Conservation (phyloP, 2,797 vertebrate species). For the Heteromormyrus szaboi region DNA sequence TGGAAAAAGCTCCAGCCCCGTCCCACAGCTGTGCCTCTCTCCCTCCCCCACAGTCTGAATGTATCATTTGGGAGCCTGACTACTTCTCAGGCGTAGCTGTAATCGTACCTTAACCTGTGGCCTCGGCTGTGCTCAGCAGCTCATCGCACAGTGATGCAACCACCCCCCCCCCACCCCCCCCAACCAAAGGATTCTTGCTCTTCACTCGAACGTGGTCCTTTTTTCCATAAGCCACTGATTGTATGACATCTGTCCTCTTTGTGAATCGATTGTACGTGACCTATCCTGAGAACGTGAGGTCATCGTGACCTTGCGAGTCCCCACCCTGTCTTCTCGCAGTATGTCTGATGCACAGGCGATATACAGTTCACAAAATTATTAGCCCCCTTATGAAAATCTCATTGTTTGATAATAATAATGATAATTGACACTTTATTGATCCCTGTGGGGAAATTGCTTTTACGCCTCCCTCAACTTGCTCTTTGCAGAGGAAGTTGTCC, state of each 20-base stretch:
- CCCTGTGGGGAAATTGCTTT: no score
- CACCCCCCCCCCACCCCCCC: constrained; percentile 33
- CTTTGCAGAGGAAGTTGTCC: no score
- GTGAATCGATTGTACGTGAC: background rate
- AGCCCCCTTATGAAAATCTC: no score
- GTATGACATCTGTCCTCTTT: background rate
- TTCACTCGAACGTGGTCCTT: constrained; percentile 19
- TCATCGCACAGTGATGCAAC: constrained; percentile 43
- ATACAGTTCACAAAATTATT: no score
- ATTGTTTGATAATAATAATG: no score
- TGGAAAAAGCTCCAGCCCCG: constrained; percentile 52
- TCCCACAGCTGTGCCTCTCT: constrained; percentile 62
- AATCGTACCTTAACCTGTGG: constrained; percentile 28
- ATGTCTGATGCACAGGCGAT: background rate
- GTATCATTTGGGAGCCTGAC: constrained; percentile 65
- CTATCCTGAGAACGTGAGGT: background rate
- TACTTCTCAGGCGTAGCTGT: constrained; percentile 38
- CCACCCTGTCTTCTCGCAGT: background rate
- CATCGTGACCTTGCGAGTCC: background rate
- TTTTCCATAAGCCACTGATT: background rate
- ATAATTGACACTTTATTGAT: no score
- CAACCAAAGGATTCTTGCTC: constrained; percentile 54
- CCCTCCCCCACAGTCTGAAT: constrained; percentile 54
- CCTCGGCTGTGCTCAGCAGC: constrained; percentile 29
- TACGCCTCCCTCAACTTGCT: no score